A percentile compares a stretch with the other conserved stretches of the same genome.
These are phyloP conservation scores for Chirona hameri DNA, from an alignment of 2,888 invertebrate genomes.

Conservation along the genomic window DNA sequence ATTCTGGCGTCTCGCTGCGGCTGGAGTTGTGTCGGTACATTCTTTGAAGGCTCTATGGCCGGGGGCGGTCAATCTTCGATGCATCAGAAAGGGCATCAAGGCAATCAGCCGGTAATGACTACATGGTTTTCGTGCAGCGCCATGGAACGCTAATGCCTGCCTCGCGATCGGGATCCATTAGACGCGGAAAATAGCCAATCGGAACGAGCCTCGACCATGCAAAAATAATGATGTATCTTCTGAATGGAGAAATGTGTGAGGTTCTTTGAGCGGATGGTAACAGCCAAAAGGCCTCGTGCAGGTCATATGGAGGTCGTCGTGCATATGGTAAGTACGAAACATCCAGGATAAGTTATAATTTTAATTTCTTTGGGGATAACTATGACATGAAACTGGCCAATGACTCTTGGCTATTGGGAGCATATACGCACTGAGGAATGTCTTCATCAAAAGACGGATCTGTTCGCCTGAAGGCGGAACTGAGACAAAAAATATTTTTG, in stretches of 20 bases:
- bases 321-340: too few relatives aligned
- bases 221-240: background rate
- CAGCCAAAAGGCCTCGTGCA: too few relatives aligned
- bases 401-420: too few relatives aligned
- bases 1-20: background rate
- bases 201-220: background rate
- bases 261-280: too few relatives aligned
- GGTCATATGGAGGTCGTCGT: too few relatives aligned
- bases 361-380: too few relatives aligned
- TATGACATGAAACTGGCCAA: too few relatives aligned
- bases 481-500: too few relatives aligned
- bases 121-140: background rate
- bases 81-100: background rate
- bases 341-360: too few relatives aligned
- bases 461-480: too few relatives aligned
- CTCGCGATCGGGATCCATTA: background rate
- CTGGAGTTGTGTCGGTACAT: background rate
- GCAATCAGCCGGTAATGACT: background rate
- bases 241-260: background rate
- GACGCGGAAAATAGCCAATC: background rate
- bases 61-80: background rate
- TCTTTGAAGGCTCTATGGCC: background rate
- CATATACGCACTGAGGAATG: too few relatives aligned
- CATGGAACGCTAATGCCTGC: background rate
- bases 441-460: too few relatives aligned